These are phyloP conservation scores for Xanthia icteritia DNA, from an alignment of 2,888 invertebrate species.

Conservation along the genomic window DNA sequence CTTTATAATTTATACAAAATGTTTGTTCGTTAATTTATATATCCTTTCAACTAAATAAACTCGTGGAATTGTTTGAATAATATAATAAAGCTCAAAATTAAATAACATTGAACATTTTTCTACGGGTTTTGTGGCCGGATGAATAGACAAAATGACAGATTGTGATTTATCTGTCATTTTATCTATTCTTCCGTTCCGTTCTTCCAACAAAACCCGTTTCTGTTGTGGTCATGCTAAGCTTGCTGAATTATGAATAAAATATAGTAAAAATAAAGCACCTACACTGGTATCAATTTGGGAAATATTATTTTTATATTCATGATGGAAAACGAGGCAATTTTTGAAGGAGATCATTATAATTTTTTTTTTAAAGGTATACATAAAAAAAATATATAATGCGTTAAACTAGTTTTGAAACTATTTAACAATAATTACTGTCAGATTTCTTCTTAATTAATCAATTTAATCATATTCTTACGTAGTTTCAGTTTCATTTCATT, in stretches of 20 bases:
- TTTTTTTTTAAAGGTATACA: too few relatives aligned
- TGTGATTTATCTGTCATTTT: too few relatives aligned
- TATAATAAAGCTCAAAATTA: neutral
- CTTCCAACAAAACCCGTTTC: too few relatives aligned
- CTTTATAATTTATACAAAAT: neutral
- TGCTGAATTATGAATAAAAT: constrained; percentile 19
- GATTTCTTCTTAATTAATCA: neutral
- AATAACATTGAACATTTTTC: neutral
- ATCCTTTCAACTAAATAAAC: too few relatives aligned
- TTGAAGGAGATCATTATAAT: neutral
- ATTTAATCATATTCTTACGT: neutral
- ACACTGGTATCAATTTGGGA: constrained; percentile 7
- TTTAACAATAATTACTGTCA: too few relatives aligned
- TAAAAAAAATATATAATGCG: too few relatives aligned
- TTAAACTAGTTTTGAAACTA: neutral
- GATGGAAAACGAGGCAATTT: constrained; percentile 1
- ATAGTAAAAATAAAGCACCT: neutral
- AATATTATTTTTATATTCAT: constrained; percentile 10
- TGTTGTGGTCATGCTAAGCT: too few relatives aligned
- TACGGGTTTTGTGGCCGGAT: too few relatives aligned
- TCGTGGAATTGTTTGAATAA: neutral
- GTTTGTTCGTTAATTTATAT: neutral
- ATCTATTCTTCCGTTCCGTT: too few relatives aligned
- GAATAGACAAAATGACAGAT: too few relatives aligned
- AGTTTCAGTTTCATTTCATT: neutral